Evolutionary conservation across 2,113 vertebrate species (phyloP), one percentile per base, ranked within the genome.

Genomic region (Sorex araneus): DNA sequence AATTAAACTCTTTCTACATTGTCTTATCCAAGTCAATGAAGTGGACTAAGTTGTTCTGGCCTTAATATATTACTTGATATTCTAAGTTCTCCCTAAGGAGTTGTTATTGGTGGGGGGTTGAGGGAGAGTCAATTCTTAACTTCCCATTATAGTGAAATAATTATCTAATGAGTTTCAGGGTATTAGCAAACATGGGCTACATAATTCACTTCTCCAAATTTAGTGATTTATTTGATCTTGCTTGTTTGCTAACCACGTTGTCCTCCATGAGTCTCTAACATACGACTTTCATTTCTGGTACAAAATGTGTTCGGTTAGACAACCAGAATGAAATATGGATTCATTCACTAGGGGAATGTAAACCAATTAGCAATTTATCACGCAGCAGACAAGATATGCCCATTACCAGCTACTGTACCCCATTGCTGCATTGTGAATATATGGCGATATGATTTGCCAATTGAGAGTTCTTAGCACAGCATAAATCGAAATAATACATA

Each of bases 391-490:
- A 78, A n/a, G 8, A 43, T 60, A 45, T 16, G 3, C 4, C 50
- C 23, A 30, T 69, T 43, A 77, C n/a, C 5, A 75, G 28, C 21
- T 34, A 67, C 23, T 71, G 66, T 40, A 54, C 54, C 36, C 66
- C 32, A 21, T 69, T 80, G 34, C 60, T 83, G 47, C 18, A 34
- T 40, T 63, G 73, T 16, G n/a, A 91, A 18, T 66, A 80, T 13
- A 27, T 15, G 70, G 66, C 34, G 89, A 89, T 3, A 1, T 43
- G 23, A 63, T 5, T 43, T 84, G 34, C 89, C 91, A 87, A 7
- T 94, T 76, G 89, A 89, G 76, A 91, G 27, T 28, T 63, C 73
- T 86, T 79, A 75, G 13, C 71, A 76, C 47, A 83, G 27, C 27
- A 2, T 66, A 74, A 36, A 77, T 32, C n/a, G 25, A 84, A 80